Conservation (phyloP, 2,797 vertebrate species). For the Taenioides sp. region DNA sequence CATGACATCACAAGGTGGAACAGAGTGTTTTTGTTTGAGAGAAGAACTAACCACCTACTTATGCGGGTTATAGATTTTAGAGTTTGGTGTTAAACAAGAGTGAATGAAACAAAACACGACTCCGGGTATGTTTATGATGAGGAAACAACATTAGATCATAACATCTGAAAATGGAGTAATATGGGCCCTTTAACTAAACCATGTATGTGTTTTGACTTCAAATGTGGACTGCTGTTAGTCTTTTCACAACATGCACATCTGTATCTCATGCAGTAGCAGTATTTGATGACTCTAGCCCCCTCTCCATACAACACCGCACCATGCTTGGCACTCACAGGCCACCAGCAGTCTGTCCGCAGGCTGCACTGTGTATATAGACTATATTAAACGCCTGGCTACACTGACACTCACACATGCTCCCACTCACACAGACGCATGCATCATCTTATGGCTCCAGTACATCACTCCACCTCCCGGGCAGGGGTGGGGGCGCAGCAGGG, state of each 20-base stretch:
- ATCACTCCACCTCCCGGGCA: conserved; percentile 36
- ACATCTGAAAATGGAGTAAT: no score
- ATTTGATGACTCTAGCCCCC: background rate
- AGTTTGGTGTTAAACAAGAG: no score
- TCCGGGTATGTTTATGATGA: no score
- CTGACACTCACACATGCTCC: conserved; percentile 20
- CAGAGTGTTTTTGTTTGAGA: no score
- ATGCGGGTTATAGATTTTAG: no score
- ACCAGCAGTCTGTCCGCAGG: conserved; percentile 4
- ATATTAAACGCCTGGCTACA: conserved; percentile 34
- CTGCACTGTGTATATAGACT: conserved; percentile 19
- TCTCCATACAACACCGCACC: background rate
- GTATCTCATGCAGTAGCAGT: background rate
- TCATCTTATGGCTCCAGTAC: conserved; percentile 50
- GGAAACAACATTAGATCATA: no score
- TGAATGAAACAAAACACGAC: no score
- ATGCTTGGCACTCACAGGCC: conserved; percentile 5
- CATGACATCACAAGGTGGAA: no score
- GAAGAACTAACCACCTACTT: no score
- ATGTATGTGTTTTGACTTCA: background rate
- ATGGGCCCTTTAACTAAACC: background rate
- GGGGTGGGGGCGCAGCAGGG: conserved; percentile 69
- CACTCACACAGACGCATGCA: conserved; percentile 22
- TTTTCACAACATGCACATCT: background rate
- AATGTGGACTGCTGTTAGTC: background rate